Evolutionary conservation across 2,113 vertebrate genomes (phyloP).

Genomic region (Triplophysa dalaica): DNA sequence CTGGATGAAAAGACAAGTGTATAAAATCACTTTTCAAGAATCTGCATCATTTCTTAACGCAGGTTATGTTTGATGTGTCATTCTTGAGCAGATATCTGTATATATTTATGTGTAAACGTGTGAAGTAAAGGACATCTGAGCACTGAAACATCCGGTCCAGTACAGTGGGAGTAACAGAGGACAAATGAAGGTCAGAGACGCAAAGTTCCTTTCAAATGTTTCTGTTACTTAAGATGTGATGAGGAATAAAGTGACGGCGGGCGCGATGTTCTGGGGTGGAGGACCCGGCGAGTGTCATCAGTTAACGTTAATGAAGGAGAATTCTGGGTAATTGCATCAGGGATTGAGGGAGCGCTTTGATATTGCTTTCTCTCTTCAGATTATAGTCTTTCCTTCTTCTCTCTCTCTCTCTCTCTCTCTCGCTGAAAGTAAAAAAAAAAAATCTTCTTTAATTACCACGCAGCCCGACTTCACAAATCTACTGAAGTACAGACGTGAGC

Average conservation of each 20-base stretch:
- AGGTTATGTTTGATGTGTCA: no score
- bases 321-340: slow-evolving; percentile 50
- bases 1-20: no score
- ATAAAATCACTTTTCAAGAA: no score
- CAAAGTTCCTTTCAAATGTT: no score
- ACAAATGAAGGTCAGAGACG: no score
- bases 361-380: slow-evolving; percentile 23
- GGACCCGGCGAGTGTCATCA: slow-evolving; percentile 9
- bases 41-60: no score
- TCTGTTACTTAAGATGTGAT: background rate
- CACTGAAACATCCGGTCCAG: no score
- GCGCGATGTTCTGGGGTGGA: background rate
- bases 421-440: slow-evolving; percentile 34
- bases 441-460: slow-evolving; percentile 47
- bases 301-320: slow-evolving; percentile 52
- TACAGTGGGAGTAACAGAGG: no score
- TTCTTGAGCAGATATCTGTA: no score
- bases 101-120: no score
- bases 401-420: slow-evolving; percentile 2
- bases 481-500: slow-evolving; percentile 26
- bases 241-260: background rate
- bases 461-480: slow-evolving; percentile 25
- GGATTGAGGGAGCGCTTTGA: slow-evolving; percentile 47
- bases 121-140: no score
- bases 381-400: background rate